Evolutionary conservation across 2,113 vertebrate genomes (phyloP).

Genomic region (Amazona guildingii): DNA sequence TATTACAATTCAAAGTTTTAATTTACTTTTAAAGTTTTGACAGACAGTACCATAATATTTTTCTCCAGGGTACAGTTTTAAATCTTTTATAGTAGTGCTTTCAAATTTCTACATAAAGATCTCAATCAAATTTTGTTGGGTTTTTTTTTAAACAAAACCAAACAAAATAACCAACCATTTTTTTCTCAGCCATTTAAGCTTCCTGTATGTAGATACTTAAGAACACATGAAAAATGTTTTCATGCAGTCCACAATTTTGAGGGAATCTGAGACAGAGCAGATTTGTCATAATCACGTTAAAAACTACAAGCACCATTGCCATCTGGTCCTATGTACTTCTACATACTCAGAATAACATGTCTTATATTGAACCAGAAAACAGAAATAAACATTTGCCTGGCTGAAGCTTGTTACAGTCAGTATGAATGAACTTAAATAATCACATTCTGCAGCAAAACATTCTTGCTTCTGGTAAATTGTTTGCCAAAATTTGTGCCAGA

Average conservation of each 20-base stretch:
- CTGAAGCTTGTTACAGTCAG: neutral
- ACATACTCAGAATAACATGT: neutral
- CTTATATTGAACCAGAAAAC: slow-evolving; percentile 26
- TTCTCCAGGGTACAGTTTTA: neutral
- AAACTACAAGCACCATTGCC: neutral
- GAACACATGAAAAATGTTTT: slow-evolving; percentile 23
- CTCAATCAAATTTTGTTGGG: neutral
- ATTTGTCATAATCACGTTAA: slow-evolving; percentile 37
- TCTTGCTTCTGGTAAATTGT: slow-evolving; percentile 29
- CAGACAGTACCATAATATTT: neutral
- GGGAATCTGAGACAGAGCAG: slow-evolving; percentile 36
- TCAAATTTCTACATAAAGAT: neutral
- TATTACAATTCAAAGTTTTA: neutral
- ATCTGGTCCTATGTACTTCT: slow-evolving; percentile 22
- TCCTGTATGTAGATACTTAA: neutral
- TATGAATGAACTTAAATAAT: neutral
- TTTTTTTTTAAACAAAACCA: neutral
- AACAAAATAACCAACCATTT: neutral
- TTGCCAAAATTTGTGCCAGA: slow-evolving; percentile 7
- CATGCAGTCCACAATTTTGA: neutral
- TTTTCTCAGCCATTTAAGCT: neutral
- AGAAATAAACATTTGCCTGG: slow-evolving; percentile 31
- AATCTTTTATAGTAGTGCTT: neutral
- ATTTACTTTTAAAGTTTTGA: neutral
- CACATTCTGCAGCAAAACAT: slow-evolving; percentile 15